These are phyloP conservation scores for Epicampocera succincta DNA, from an alignment of 2,888 invertebrate species.

Conservation along the genomic window DNA sequence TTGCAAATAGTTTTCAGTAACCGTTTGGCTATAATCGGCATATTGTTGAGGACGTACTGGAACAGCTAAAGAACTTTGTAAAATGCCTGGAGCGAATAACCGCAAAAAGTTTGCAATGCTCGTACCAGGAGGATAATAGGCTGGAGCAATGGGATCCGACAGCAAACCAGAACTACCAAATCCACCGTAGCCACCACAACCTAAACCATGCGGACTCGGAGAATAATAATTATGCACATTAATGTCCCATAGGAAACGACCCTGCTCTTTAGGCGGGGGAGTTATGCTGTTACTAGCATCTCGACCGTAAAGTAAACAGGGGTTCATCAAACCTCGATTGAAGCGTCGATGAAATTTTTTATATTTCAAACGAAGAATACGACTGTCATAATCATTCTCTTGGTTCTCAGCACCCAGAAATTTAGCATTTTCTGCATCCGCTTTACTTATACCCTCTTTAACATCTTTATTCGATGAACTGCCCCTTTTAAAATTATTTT, in stretches of 20 bases:
- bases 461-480: neutral
- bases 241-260: slow-evolving; percentile 79
- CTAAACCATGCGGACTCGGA: slow-evolving; percentile 31
- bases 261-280: slow-evolving; percentile 74
- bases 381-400: slow-evolving; percentile 71
- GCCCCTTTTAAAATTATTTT: slow-evolving; percentile 2
- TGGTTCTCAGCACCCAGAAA: slow-evolving; percentile 78
- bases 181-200: slow-evolving; percentile 55
- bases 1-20: slow-evolving; percentile 70
- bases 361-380: slow-evolving; percentile 70
- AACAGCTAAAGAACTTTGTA: slow-evolving; percentile 74
- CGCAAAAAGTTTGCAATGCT: slow-evolving; percentile 76
- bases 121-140: slow-evolving; percentile 66
- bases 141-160: slow-evolving; percentile 74
- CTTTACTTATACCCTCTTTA: slow-evolving; percentile 65
- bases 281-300: slow-evolving; percentile 69
- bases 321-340: slow-evolving; percentile 58
- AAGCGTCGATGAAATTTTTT: slow-evolving; percentile 62
- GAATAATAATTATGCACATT: slow-evolving; percentile 79
- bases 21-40: slow-evolving; percentile 47
- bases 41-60: slow-evolving; percentile 68
- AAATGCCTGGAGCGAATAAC: slow-evolving; percentile 78
- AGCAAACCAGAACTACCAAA: slow-evolving; percentile 72
- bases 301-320: slow-evolving; percentile 74
- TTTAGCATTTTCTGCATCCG: slow-evolving; percentile 78